Evolutionary conservation across 2,113 vertebrate genomes (phyloP).

Genomic region (Pseudorectes ferrugineus): DNA sequence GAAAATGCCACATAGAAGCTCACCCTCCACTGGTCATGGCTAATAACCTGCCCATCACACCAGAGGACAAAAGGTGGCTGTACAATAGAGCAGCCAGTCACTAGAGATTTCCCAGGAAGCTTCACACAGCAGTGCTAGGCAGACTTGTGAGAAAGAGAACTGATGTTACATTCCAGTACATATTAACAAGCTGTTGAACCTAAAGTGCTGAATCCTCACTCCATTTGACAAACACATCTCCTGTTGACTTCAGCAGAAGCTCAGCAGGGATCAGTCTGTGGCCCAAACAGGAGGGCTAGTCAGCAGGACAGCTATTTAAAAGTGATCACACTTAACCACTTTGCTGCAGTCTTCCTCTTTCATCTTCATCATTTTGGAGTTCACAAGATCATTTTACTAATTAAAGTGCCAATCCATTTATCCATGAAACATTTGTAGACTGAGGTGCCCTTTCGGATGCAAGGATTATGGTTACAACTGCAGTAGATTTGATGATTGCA

Average conservation of each 20-base stretch:
- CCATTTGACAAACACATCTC: neutral
- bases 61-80: slow-evolving; percentile 8
- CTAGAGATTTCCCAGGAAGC: neutral
- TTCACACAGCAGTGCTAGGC: neutral
- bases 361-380: neutral
- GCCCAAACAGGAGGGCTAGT: neutral
- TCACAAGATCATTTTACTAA: neutral
- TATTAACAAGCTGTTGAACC: neutral
- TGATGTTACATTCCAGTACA: neutral
- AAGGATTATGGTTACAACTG: neutral
- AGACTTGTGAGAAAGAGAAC: neutral
- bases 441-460: neutral
- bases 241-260: neutral
- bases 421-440: neutral
- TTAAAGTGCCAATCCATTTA: neutral
- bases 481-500: neutral
- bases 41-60: neutral
- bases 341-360: neutral
- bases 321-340: neutral
- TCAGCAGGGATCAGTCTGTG: neutral
- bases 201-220: neutral
- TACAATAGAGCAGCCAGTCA: neutral
- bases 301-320: neutral
- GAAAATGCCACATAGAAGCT: neutral
- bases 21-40: neutral